Conservation (phyloP, 1,140 invertebrate genomes). For the Drosophila punjabiensis region DNA sequence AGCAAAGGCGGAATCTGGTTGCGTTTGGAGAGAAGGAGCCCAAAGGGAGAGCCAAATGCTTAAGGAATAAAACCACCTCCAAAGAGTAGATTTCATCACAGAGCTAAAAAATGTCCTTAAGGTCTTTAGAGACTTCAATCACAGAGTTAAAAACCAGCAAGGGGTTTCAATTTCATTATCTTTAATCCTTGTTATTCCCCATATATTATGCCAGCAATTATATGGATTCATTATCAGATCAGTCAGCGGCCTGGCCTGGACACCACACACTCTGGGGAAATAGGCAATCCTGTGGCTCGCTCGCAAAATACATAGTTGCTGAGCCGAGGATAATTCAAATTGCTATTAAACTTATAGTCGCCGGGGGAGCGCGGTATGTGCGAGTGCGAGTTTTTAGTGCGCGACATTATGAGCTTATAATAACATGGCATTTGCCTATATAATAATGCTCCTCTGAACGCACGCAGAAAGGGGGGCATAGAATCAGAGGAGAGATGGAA, state of each 20-base stretch:
- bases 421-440: constrained; percentile 11
- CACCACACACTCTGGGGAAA: neutral
- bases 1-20: constrained; percentile 58
- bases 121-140: too few relatives aligned
- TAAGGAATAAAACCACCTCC: neutral
- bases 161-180: neutral
- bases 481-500: neutral
- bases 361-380: constrained; percentile 23
- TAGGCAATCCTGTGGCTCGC: neutral
- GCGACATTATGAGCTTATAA: constrained; percentile 35
- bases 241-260: neutral
- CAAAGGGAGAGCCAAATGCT: accelerated
- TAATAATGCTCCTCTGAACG: neutral
- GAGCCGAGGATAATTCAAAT: constrained; percentile 13
- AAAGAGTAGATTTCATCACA: neutral
- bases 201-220: neutral
- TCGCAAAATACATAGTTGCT: constrained; percentile 2
- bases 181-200: neutral
- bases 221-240: neutral
- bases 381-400: constrained; percentile 22
- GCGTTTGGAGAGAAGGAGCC: constrained; percentile 21
- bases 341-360: constrained; percentile 9
- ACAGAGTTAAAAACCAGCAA: too few relatives aligned
- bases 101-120: too few relatives aligned
- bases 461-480: neutral